Conservation (phyloP, 2,113 vertebrate genomes). For the Sinocyclocheilus anshuiensis region DNA sequence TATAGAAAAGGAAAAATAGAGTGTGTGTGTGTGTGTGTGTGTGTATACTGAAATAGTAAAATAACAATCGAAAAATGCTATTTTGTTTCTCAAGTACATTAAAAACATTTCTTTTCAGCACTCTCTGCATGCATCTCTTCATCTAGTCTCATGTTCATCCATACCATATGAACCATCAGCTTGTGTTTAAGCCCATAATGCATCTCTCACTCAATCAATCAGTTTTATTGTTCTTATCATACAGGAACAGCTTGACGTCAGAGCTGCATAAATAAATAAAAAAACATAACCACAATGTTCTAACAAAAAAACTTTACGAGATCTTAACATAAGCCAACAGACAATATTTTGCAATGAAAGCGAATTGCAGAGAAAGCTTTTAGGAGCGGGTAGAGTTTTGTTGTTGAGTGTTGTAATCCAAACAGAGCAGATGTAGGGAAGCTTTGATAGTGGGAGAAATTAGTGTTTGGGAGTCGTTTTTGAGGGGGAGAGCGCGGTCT, state of each 20-base stretch:
- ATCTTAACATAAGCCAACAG: slow-evolving; percentile 17
- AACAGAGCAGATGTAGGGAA: slow-evolving; percentile 43
- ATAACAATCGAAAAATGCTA: neutral
- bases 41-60: too few relatives aligned
- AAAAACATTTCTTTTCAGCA: neutral
- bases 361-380: slow-evolving; percentile 5
- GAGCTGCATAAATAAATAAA: neutral
- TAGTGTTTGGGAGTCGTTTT: slow-evolving; percentile 35
- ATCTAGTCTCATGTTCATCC: neutral
- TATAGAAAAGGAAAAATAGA: neutral
- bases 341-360: slow-evolving; percentile 16
- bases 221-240: neutral
- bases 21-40: neutral
- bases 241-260: neutral
- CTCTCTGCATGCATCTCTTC: neutral
- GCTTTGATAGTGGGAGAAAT: slow-evolving; percentile 47
- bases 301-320: neutral
- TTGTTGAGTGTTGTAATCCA: slow-evolving; percentile 35
- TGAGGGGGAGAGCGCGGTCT: slow-evolving; percentile 66
- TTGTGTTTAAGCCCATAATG: slow-evolving; percentile 13
- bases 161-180: slow-evolving; percentile 12
- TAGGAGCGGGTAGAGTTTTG: slow-evolving; percentile 8
- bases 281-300: neutral
- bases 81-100: neutral
- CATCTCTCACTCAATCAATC: neutral